Base-by-base conservation (phyloP, 2,113 vertebrate species). In the Sinocyclocheilus maitianheensis region DNA sequence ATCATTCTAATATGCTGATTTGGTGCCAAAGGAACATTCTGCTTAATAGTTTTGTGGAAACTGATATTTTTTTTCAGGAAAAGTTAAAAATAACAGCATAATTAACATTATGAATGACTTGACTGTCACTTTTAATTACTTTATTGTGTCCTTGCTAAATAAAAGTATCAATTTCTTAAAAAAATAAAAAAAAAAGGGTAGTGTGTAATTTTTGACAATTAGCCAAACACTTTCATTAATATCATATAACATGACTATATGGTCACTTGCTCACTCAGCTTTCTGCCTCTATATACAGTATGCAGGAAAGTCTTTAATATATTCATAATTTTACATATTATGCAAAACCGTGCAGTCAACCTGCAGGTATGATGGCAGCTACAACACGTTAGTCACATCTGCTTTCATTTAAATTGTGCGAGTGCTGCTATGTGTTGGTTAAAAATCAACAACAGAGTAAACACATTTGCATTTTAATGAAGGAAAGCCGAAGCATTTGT, bases 381-480 rank as follows among this genome's bases (percentile, higher is more conserved):
- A 43, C 63, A 40, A 26, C 46, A 75, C 12, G 12, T 46, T 86
- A 63, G 34, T 82, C 20, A 63, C 20, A 53, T 60, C 74, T 65
- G 26, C 30, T 53, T 88, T 86, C 53, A 84, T 84, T 86, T 62
- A 77, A 63, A 76, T 10, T 46, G 26, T 3, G 4, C 37, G 0
- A 51, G 79, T 65, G n/a, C 60, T 81, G 26, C 65, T 34, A 24
- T 72, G 67, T 16, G 81, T 60, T 83, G 51, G 71, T 83, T 83
- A 82, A 76, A 76, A 74, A 37, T 43, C 78, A 81, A 40, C 79
- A 86, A 77, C 48, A 46, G 76, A 60, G 48, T 51, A 65, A 76
- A 81, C 2, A 12, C 43, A 80, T 88, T 88, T 86, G 87, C 87
- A 88, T 88, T 84, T 88, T 76, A 63, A 86, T 88, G 84, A 84